A percentile compares a stretch with the other conserved stretches of the same genome.
phyloP scores from a whole-genome alignment of 92 coral and sea anemone species.

The Umimayanthus kanabou region DNA sequence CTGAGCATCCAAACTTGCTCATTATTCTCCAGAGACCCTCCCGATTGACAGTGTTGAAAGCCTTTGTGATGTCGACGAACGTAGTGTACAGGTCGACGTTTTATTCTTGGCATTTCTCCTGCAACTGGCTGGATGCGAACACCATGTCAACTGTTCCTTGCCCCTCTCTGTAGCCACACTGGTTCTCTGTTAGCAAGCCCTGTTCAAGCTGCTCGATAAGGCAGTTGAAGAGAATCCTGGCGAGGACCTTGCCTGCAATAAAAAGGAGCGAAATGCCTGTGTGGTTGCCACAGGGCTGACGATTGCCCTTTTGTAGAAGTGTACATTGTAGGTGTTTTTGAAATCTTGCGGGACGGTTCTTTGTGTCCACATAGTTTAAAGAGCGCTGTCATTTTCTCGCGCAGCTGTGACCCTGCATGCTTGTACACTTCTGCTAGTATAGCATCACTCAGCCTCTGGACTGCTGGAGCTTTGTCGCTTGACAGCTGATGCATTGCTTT shows the following conservation, averaged over 20 bases:
- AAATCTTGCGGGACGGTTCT: slow-evolving; percentile 31
- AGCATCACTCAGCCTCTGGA: too few species aligned
- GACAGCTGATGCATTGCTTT: neutral
- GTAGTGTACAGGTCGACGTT: slow-evolving; percentile 29
- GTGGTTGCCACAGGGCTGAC: too few species aligned
- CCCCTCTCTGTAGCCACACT: slow-evolving; percentile 50
- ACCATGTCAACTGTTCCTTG: slow-evolving; percentile 52
- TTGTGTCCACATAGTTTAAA: neutral
- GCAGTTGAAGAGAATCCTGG: slow-evolving; percentile 47
- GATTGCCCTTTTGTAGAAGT: slow-evolving; percentile 31
- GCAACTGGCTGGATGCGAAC: slow-evolving; percentile 35
- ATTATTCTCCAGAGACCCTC: neutral
- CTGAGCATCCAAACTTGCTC: neutral
- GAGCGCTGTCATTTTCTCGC: neutral
- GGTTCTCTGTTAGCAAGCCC: slow-evolving; percentile 43
- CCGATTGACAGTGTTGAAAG: slow-evolving; percentile 38
- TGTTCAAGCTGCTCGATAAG: slow-evolving; percentile 34
- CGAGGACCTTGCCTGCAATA: slow-evolving; percentile 50
- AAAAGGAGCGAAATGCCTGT: slow-evolving; percentile 52
- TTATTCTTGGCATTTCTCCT: too few species aligned
- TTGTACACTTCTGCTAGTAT: neutral
- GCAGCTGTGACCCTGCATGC: neutral
- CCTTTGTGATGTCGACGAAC: slow-evolving; percentile 43
- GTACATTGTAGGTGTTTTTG: neutral
- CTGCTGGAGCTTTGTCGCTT: neutral